Evolutionary conservation across 2,888 invertebrate genomes (phyloP), one percentile per base, ranked within the genome.

Genomic region (Rhagium mordax): DNA sequence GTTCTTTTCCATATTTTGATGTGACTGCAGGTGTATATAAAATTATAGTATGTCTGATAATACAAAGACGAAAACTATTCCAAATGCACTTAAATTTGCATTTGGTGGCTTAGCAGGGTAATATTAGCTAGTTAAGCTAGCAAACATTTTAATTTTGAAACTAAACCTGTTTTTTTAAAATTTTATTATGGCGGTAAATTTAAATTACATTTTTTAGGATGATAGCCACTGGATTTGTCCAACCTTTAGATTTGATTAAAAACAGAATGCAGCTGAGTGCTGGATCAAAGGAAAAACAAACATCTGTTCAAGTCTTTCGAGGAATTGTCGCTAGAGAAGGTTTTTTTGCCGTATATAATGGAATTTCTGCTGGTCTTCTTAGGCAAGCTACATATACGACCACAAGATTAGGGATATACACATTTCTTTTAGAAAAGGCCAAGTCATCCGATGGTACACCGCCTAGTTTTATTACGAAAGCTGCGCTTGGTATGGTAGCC

Each of bases 311-410:
- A 74, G 94, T 96, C 1, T 89, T 97, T 13, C 90, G 91, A 29
- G 92, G 93, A 71, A 96, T 99, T 71, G 84, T 98, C 0, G 92
- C 91, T 75, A 94, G 94, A 75, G 99, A 99, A 87, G 99, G 99
- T 0, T 85, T 97, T 16, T 84, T 94, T 53, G 95, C 95, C 0
- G 88, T 99, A 65, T 99, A 99, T 86, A 93, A 94, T 8, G 99
- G 99, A 0, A 90, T 99, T 2, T 96, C 97, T 0, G 82, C 82
- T 18, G 98, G 96, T 0, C 89, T 99, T 1, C 89, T 99, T 64
- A 89, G 99, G 74, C 99, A 99, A 86, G 99, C 99, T 0, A 98
- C 99, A 0, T 99, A 99, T 87, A 99, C 99, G 0, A 99, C 99
- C 0, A 95, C 97, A 0, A 91, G 99, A 73, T 91, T 99, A 60